Conservation (phyloP, 2,888 invertebrate genomes). For the Fragum fragum region DNA sequence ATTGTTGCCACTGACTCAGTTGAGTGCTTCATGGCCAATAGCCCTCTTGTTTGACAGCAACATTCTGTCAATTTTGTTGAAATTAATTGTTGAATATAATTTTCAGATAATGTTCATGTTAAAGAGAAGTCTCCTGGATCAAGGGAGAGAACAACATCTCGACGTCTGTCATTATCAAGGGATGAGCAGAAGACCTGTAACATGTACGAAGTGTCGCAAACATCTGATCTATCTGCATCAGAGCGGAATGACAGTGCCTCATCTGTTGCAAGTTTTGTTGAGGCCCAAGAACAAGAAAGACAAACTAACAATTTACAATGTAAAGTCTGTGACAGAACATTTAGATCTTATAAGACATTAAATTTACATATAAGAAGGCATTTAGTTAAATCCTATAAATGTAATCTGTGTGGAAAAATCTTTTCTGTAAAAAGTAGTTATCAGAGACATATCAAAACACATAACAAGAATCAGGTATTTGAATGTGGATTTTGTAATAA, state of each 20-base stretch:
- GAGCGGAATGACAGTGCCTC: slow-evolving; percentile 59
- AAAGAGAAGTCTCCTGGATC: slow-evolving; percentile 26
- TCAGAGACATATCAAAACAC: slow-evolving; percentile 58
- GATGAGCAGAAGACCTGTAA: slow-evolving; percentile 34
- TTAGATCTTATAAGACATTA: slow-evolving; percentile 59
- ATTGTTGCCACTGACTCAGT: no score
- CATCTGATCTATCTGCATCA: slow-evolving; percentile 52
- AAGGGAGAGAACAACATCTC: slow-evolving; percentile 48
- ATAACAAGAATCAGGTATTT: slow-evolving; percentile 57
- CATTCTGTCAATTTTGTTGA: no score
- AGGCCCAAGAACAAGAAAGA: slow-evolving; percentile 36
- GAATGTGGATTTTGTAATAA: slow-evolving; percentile 66
- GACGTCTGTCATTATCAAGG: slow-evolving; percentile 41
- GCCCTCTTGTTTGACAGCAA: no score
- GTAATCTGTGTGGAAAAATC: slow-evolving; percentile 64
- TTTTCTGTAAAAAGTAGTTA: slow-evolving; percentile 65
- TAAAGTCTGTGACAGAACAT: slow-evolving; percentile 56
- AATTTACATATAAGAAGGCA: slow-evolving; percentile 56
- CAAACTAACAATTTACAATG: slow-evolving; percentile 49
- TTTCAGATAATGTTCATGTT: slow-evolving; percentile 12
- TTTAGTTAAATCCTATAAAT: slow-evolving; percentile 68
- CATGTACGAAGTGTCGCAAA: slow-evolving; percentile 50
- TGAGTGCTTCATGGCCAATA: no score
- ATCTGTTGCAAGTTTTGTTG: slow-evolving; percentile 59
- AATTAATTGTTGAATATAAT: neutral